Evolutionary conservation across 2,113 vertebrate species (phyloP), one percentile per base, ranked within the genome.

Genomic region (Aythya baeri): DNA sequence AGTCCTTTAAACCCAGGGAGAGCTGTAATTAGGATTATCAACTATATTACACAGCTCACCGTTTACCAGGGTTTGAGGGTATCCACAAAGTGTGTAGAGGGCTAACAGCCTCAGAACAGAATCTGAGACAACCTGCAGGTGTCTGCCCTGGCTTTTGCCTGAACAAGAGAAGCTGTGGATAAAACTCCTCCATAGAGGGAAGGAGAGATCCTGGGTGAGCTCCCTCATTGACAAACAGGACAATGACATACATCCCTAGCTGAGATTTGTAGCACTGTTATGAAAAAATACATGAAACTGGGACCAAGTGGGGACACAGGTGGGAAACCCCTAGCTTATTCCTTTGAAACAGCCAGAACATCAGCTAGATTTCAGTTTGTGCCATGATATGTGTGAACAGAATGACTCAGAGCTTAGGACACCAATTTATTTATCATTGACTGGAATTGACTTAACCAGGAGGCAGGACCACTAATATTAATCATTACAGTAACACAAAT

Each of bases 41-140:
- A 23, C 25, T 5, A 5, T 2, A 9, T 11, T 0, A 0, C 61
- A 18, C 70, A 84, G 27, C 46, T 58, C 44, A 18, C 46, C 20
- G 21, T 49, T 46, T 29, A 10, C 6, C 41, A 8, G 26, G 3
- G 8, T 38, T 25, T 58, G 82, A 26, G 13, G 26, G 17, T 0
- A 6, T 11, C 61, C 18, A 23, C 29, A 55, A 16, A 5, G 20
- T 55, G 27, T 22, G 27, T 16, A 43, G 27, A 43, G 38, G 41
- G 38, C 44, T 58, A 43, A 43, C 13, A 44, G 54, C 36, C 31
- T 31, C 54, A 58, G 32, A 15, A 8, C 44, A 70, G 44, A 10
- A 16, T 11, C 23, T 57, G 52, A 21, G 29, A 17, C 11, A 17
- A n/a, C 38, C 23, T 22, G 36, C 29, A 57, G 17, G 23, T 26